These are phyloP conservation scores for Chaetoderma sp. DNA, from an alignment of 2,888 invertebrate genomes.

Conservation along the genomic window DNA sequence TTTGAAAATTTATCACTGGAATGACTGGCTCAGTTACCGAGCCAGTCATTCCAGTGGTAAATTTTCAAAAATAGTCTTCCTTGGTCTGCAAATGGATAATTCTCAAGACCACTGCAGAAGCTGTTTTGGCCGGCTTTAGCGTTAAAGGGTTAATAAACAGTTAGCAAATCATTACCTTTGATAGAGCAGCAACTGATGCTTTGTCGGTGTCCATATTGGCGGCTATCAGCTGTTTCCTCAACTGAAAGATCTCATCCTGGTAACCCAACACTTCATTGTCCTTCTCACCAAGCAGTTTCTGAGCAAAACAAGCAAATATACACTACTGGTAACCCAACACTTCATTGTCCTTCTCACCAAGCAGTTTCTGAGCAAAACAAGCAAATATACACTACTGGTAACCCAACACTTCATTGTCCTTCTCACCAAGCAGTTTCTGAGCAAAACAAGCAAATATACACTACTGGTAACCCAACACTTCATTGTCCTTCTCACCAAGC, in stretches of 20 bases:
- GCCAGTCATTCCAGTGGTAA: no score
- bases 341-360: constrained; percentile 80
- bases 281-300: constrained; percentile 76
- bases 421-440: constrained; percentile 74
- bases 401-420: constrained; percentile 79
- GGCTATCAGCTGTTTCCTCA: constrained; percentile 68
- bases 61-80: no score
- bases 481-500: constrained; percentile 79
- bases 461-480: constrained; percentile 77
- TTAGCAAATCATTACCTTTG: constrained; percentile 53
- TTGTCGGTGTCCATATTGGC: constrained; percentile 70
- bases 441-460: constrained; percentile 72
- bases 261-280: constrained; percentile 79
- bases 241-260: constrained; percentile 74
- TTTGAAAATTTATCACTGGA: no score
- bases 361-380: constrained; percentile 56
- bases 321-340: constrained; percentile 77
- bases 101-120: not conserved
- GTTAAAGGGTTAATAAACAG: not conserved
- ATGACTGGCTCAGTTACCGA: no score
- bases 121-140: not conserved
- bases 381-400: constrained; percentile 75
- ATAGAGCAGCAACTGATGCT: constrained; percentile 68
- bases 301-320: constrained; percentile 68
- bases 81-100: no score